Conservation (phyloP, 2,797 vertebrate species). For the Cyprinella venusta region DNA sequence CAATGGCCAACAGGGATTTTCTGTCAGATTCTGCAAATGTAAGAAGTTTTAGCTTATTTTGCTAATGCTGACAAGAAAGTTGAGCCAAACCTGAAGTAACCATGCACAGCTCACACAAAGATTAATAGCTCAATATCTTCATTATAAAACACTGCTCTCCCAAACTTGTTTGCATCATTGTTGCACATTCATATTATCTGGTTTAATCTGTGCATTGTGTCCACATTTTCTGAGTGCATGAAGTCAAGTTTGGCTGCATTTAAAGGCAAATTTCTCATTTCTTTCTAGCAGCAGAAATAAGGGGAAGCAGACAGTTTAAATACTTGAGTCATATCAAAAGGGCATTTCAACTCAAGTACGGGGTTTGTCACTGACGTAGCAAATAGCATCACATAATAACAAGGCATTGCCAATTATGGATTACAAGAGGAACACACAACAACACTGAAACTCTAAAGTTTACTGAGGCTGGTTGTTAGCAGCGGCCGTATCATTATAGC, state of each 20-base stretch:
- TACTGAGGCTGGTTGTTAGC: slow-evolving; percentile 2
- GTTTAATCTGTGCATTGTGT: not conserved
- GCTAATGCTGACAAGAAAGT: slow-evolving; percentile 12
- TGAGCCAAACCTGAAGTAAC: not conserved
- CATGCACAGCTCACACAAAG: not conserved
- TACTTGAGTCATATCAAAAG: not conserved
- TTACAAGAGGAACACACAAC: not conserved
- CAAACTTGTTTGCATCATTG: slow-evolving; percentile 1
- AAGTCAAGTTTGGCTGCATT: not conserved
- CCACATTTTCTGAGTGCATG: not conserved
- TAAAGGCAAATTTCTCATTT: not conserved
- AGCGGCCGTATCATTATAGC: slow-evolving; percentile 30
- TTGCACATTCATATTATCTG: not conserved
- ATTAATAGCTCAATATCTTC: not conserved
- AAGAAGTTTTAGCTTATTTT: not conserved
- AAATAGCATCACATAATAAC: not conserved
- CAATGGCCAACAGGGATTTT: slow-evolving; percentile 12
- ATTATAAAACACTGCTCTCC: not conserved
- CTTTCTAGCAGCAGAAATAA: too few species aligned
- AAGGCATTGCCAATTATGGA: not conserved
- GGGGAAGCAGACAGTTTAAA: too few species aligned
- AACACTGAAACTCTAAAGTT: not conserved
- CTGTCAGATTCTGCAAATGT: slow-evolving; percentile 3
- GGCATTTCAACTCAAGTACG: not conserved
- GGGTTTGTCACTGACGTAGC: not conserved